These are phyloP conservation scores for Laspeyria flexula DNA, from an alignment of 2,888 invertebrate genomes.

Conservation along the genomic window DNA sequence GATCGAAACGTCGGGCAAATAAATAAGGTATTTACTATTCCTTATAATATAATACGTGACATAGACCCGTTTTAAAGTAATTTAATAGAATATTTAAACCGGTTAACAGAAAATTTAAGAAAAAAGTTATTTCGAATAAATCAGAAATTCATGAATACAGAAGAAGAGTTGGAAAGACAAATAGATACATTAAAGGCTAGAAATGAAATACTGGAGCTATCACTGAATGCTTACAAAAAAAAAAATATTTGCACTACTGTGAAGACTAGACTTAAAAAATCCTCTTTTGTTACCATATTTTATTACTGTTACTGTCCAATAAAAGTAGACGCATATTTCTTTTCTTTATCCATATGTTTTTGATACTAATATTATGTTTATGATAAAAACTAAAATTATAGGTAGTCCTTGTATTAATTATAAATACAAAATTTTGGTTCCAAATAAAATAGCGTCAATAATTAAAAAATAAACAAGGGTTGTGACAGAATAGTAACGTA, in stretches of 20 bases:
- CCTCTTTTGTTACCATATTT: neutral
- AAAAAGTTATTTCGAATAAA: constrained; percentile 4
- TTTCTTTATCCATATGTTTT: neutral
- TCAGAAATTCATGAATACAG: constrained; percentile 7
- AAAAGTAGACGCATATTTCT: neutral
- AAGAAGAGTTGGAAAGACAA: constrained; percentile 5
- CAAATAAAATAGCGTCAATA: too few species aligned
- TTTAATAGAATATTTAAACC: neutral
- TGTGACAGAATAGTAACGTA: too few species aligned
- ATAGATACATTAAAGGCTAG: constrained; percentile 6
- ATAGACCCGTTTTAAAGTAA: too few species aligned
- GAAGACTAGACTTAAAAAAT: neutral
- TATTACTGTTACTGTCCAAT: neutral
- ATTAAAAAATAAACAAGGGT: too few species aligned
- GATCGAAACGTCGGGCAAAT: too few species aligned
- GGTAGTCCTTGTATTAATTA: too few species aligned
- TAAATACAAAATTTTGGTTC: too few species aligned
- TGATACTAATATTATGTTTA: neutral
- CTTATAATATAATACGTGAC: too few species aligned
- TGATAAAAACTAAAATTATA: neutral
- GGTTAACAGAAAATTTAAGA: neutral
- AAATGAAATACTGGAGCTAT: constrained; percentile 5
- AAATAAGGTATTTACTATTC: too few species aligned
- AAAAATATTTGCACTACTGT: neutral
- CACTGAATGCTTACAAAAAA: constrained; percentile 5